phyloP scores from a whole-genome alignment of 2,888 invertebrate genomes.

The Carcina quercana region DNA sequence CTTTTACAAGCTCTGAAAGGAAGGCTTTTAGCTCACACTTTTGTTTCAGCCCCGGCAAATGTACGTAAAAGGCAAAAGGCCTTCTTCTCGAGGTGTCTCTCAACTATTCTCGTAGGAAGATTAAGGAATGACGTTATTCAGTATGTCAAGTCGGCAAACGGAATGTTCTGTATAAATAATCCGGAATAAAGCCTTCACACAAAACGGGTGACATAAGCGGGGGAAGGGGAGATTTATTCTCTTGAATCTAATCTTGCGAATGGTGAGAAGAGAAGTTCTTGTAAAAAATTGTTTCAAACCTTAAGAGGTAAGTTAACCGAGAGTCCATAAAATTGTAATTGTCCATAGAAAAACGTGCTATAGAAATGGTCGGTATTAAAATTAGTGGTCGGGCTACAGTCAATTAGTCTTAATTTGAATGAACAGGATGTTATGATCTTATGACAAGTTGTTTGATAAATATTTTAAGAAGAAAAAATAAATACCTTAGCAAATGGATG shows the following conservation, averaged over 20 bases:
- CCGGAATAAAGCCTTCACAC: conserved; percentile 61
- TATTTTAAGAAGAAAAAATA: no score
- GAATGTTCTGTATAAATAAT: conserved; percentile 65
- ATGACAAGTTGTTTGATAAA: no score
- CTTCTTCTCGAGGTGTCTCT: neutral
- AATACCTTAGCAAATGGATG: no score
- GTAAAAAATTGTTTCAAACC: conserved; percentile 43
- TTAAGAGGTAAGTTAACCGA: no score
- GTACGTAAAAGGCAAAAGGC: no score
- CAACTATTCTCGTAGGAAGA: conserved; percentile 24
- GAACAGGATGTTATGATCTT: no score
- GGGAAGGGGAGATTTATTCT: conserved; percentile 63
- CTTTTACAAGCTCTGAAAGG: conserved; percentile 19
- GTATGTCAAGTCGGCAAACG: conserved; percentile 43
- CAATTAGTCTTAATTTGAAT: no score
- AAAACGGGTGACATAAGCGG: conserved; percentile 55
- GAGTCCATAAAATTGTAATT: no score
- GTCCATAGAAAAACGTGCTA: no score
- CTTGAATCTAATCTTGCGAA: conserved; percentile 69
- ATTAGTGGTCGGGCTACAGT: no score
- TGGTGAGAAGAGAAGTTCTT: conserved; percentile 62
- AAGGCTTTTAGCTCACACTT: conserved; percentile 13
- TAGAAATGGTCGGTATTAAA: no score
- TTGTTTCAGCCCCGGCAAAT: conserved; percentile 16
- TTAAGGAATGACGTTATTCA: conserved; percentile 50